phyloP scores from a whole-genome alignment of 2,113 vertebrate genomes.

The Nanger granti region DNA sequence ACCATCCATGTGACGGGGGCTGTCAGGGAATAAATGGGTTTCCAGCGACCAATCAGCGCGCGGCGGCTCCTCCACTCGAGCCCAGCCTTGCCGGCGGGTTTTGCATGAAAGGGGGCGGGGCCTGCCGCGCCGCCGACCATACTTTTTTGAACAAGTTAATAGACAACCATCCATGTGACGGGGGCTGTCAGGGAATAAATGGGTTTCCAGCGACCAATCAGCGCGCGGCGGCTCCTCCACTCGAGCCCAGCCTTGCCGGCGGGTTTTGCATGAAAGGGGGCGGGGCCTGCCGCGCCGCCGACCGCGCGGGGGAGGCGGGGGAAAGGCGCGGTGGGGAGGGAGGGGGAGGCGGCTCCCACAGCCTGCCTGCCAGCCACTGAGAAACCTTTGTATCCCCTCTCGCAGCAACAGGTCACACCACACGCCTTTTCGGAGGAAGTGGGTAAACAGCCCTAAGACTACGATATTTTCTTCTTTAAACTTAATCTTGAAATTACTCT shows the following conservation, averaged over 20 bases:
- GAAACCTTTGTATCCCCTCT: constrained; percentile 83
- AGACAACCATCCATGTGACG: constrained; percentile 99
- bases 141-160: constrained; percentile 99
- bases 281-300: constrained; percentile 80
- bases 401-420: constrained; percentile 84
- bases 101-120: constrained; percentile 96
- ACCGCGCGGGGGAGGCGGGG: constrained; percentile 61
- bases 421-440: constrained; percentile 81
- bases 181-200: constrained; percentile 99
- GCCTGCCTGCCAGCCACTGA: constrained; percentile 68
- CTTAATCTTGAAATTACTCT: not conserved
- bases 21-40: constrained; percentile 99
- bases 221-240: constrained; percentile 84
- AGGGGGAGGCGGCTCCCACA: too few species aligned
- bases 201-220: constrained; percentile 93
- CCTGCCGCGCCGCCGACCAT: constrained; percentile 78
- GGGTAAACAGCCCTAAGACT: constrained; percentile 77
- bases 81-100: constrained; percentile 79
- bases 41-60: constrained; percentile 91
- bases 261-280: constrained; percentile 93
- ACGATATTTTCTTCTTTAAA: constrained; percentile 12
- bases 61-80: constrained; percentile 83
- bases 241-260: constrained; percentile 77
- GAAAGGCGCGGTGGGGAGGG: too few species aligned
- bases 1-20: constrained; percentile 98